These are phyloP conservation scores for Aporophyla lueneburgensis DNA, from an alignment of 2,888 invertebrate genomes.

Conservation along the genomic window DNA sequence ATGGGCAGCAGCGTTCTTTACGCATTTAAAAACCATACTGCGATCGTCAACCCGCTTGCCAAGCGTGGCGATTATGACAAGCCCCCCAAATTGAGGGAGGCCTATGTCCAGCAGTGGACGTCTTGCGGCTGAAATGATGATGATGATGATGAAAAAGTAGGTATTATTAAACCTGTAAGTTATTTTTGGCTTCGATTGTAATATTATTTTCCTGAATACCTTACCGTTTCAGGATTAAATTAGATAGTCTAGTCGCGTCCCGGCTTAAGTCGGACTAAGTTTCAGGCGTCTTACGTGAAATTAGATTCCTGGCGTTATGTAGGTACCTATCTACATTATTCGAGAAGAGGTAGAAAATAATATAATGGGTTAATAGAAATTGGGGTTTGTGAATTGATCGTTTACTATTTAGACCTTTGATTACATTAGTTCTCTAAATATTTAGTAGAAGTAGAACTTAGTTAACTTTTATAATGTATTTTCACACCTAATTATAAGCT, in stretches of 20 bases:
- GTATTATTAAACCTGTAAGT: not conserved
- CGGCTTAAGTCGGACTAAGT: conserved; percentile 29
- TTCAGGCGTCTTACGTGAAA: conserved; percentile 21
- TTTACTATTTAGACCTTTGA: not conserved
- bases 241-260: conserved; percentile 19
- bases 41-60: too few relatives aligned
- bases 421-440: not conserved
- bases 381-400: not conserved
- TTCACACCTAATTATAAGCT: not conserved
- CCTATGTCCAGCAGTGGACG: too few relatives aligned
- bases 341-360: not conserved
- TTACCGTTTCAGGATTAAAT: conserved; percentile 17
- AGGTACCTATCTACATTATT: conserved; percentile 19
- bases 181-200: not conserved
- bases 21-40: too few relatives aligned
- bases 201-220: conserved; percentile 7
- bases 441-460: not conserved
- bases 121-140: too few relatives aligned
- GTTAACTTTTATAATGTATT: not conserved
- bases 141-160: too few relatives aligned
- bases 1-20: too few relatives aligned
- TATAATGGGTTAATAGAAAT: conserved; percentile 9
- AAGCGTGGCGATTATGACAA: too few relatives aligned
- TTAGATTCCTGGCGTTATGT: conserved; percentile 18
- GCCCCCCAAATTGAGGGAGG: too few relatives aligned